Conservation (phyloP, 64 coral and sea anemone genomes). For the Orbicella faveolata region DNA sequence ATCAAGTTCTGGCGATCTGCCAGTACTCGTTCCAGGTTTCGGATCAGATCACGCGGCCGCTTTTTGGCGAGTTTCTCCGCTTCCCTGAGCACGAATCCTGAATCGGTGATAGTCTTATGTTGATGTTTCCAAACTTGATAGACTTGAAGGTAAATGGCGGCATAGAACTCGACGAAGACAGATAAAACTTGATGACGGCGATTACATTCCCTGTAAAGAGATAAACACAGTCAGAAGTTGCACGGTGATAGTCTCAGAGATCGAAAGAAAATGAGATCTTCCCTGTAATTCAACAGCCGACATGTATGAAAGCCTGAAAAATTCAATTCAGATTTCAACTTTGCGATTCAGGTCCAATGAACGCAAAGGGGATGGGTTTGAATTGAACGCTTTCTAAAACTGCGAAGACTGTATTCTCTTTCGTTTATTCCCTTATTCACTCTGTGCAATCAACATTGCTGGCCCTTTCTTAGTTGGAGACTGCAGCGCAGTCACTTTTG, state of each 20-base stretch:
- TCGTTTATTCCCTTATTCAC: no score
- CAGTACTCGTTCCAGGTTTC: slow-evolving; percentile 67
- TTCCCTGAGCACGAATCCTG: slow-evolving; percentile 92
- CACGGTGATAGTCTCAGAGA: not conserved
- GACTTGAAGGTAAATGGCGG: slow-evolving; percentile 65
- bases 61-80: slow-evolving; percentile 88
- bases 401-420: no score
- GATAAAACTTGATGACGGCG: slow-evolving; percentile 61
- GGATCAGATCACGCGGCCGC: slow-evolving; percentile 47
- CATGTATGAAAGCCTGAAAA: no score
- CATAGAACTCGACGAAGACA: slow-evolving; percentile 90
- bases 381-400: no score
- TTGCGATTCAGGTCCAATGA: no score
- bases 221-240: not conserved
- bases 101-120: slow-evolving; percentile 94
- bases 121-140: slow-evolving; percentile 95
- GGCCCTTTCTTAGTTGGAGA: no score
- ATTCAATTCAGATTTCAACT: no score
- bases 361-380: no score
- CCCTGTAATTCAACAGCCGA: no score
- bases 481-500: no score
- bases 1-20: slow-evolving; percentile 60
- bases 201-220: slow-evolving; percentile 82
- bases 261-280: not conserved
- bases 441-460: no score